A percentile compares a stretch with the other conserved stretches of the same genome.
phyloP scores from a whole-genome alignment of 2,113 vertebrate genomes.

The Girardinichthys multiradiatus region DNA sequence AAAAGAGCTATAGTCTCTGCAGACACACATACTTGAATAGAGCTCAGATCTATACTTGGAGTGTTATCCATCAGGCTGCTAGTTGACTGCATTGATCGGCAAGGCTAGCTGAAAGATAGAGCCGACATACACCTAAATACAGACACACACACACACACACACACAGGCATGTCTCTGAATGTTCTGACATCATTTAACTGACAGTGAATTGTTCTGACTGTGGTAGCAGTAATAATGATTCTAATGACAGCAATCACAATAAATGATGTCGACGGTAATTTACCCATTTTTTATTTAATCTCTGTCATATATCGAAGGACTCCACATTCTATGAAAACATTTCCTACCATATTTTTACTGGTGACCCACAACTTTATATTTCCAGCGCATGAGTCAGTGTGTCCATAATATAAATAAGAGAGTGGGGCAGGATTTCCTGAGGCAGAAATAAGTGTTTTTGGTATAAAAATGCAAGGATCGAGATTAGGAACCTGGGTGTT shows the following conservation, averaged over 20 bases:
- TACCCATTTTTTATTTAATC: not conserved
- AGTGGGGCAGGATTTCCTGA: not conserved
- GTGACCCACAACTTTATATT: not conserved
- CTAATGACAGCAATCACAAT: conserved; percentile 9
- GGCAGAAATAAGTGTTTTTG: not conserved
- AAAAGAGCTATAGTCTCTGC: not conserved
- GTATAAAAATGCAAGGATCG: not conserved
- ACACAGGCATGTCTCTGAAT: not conserved
- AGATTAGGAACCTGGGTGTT: too few relatives aligned
- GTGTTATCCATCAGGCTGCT: conserved; percentile 30
- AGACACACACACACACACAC: not conserved
- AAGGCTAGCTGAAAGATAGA: conserved; percentile 13
- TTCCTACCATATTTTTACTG: not conserved
- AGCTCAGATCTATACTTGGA: conserved; percentile 27
- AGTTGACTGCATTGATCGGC: conserved; percentile 38
- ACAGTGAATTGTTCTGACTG: conserved; percentile 8
- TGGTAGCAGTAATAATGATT: conserved; percentile 1
- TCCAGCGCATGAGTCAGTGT: not conserved
- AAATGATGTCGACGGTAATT: conserved; percentile 16
- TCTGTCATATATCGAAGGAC: not conserved
- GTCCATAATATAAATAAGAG: not conserved
- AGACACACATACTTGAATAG: conserved; percentile 15
- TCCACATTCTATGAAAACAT: conserved; percentile 6
- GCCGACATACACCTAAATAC: conserved; percentile 1
- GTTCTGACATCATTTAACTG: conserved; percentile 8